Conservation (phyloP, 1,140 invertebrate genomes). For the Muscidifurax raptorellus region DNA sequence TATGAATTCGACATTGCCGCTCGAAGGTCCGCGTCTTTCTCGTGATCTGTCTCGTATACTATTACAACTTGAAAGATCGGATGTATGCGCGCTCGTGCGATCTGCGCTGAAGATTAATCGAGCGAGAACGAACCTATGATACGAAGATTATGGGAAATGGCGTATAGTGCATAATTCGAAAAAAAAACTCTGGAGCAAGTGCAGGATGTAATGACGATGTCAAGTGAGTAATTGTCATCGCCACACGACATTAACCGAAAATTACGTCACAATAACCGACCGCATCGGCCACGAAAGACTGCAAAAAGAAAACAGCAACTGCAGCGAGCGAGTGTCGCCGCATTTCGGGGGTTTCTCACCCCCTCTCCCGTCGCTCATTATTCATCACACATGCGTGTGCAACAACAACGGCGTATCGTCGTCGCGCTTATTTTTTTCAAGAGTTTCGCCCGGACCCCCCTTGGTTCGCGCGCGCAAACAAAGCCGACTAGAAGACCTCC, state of each 20-base stretch:
- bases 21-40: conserved; percentile 37
- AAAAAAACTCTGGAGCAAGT: too few relatives aligned
- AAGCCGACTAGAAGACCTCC: conserved; percentile 14
- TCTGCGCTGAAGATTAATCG: too few relatives aligned
- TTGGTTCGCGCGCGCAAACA: conserved; percentile 11
- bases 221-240: too few relatives aligned
- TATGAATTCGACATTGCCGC: conserved; percentile 30
- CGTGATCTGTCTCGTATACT: background rate
- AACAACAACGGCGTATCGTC: conserved; percentile 14
- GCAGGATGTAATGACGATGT: too few relatives aligned
- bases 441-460: background rate
- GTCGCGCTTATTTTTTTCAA: background rate
- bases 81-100: background rate
- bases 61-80: background rate
- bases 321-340: background rate
- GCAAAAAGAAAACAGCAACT: background rate
- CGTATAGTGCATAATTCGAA: too few relatives aligned
- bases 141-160: too few relatives aligned
- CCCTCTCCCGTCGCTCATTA: background rate
- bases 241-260: too few relatives aligned
- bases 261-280: too few relatives aligned
- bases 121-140: too few relatives aligned
- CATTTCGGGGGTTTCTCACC: conserved; percentile 21
- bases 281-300: too few relatives aligned
- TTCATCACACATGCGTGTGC: conserved; percentile 3